These are phyloP conservation scores for Epiblema foenella DNA, from an alignment of 2,888 invertebrate species.

Conservation along the genomic window DNA sequence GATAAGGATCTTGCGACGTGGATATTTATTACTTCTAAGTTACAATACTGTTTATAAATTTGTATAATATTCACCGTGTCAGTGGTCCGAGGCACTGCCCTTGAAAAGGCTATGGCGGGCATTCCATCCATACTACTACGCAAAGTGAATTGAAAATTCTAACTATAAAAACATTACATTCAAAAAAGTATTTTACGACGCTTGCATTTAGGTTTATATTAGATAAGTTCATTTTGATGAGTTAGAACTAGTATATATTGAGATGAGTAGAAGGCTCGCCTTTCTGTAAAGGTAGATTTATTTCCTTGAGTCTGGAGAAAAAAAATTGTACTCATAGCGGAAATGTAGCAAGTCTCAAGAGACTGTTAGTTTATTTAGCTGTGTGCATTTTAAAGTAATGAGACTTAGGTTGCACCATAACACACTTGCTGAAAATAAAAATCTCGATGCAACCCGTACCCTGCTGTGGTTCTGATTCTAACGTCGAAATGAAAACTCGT, in stretches of 20 bases:
- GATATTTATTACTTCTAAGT: background rate
- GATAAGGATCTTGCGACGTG: background rate
- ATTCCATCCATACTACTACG: constrained; percentile 24
- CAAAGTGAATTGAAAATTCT: constrained; percentile 30
- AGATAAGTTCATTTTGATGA: background rate
- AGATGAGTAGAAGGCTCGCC: background rate
- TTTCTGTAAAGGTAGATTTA: constrained; percentile 21
- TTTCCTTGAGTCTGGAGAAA: constrained; percentile 15
- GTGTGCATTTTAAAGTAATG: background rate
- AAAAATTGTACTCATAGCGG: constrained; percentile 22
- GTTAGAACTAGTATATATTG: constrained; percentile 19
- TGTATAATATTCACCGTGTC: constrained; percentile 10
- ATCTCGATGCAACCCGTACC: too few relatives aligned
- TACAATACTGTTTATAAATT: constrained; percentile 4
- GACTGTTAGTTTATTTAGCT: constrained; percentile 21
- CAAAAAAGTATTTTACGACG: background rate
- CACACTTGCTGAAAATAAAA: too few relatives aligned
- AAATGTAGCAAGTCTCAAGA: constrained; percentile 13
- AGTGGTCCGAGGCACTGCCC: constrained; percentile 37
- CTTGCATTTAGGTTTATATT: background rate
- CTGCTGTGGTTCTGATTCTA: too few relatives aligned
- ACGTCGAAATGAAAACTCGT: too few relatives aligned
- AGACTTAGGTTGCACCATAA: background rate
- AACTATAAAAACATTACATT: constrained; percentile 13
- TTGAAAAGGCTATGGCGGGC: constrained; percentile 39